Evolutionary conservation across 30 jellyfish, hydroid and myxozoan genomes (phyloP).

Genomic region (Chrysaora quinquecirrha): DNA sequence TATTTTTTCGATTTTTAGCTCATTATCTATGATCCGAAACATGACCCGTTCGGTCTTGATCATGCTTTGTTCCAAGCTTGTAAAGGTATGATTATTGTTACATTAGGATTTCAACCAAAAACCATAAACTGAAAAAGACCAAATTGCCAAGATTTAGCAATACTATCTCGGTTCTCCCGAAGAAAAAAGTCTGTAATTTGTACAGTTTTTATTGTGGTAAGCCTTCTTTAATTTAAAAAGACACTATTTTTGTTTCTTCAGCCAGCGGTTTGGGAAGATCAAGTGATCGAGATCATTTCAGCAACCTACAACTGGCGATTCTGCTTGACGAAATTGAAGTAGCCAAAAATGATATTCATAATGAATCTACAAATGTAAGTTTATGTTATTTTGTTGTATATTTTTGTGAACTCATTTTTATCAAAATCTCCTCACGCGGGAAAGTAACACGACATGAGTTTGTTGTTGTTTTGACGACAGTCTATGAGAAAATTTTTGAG

Average conservation of each 20-base stretch:
- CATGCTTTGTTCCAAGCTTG: slow-evolving; percentile 55
- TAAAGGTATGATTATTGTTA: slow-evolving; percentile 10
- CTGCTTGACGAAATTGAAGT: slow-evolving; percentile 11
- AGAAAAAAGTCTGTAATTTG: too few species aligned
- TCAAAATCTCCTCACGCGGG: too few species aligned
- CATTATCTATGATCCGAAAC: slow-evolving; percentile 37
- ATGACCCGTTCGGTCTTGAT: slow-evolving; percentile 44
- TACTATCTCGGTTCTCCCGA: too few species aligned
- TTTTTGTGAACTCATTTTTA: too few species aligned
- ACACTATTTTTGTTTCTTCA: background rate
- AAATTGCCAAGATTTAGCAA: too few species aligned
- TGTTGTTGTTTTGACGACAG: too few species aligned
- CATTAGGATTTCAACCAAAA: background rate
- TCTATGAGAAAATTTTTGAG: too few species aligned
- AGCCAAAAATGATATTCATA: background rate
- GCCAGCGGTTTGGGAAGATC: background rate
- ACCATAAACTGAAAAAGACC: background rate
- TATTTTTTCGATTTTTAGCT: too few species aligned
- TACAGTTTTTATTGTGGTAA: too few species aligned
- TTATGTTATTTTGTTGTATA: too few species aligned
- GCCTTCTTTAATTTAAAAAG: too few species aligned
- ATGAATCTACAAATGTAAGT: background rate
- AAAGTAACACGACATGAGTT: too few species aligned
- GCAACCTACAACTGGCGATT: slow-evolving; percentile 15
- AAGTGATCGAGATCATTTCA: background rate